A percentile compares a stretch with the other conserved stretches of the same genome.
These are phyloP conservation scores for Philopedon plagiatum DNA, from an alignment of 2,888 invertebrate species.

Conservation along the genomic window DNA sequence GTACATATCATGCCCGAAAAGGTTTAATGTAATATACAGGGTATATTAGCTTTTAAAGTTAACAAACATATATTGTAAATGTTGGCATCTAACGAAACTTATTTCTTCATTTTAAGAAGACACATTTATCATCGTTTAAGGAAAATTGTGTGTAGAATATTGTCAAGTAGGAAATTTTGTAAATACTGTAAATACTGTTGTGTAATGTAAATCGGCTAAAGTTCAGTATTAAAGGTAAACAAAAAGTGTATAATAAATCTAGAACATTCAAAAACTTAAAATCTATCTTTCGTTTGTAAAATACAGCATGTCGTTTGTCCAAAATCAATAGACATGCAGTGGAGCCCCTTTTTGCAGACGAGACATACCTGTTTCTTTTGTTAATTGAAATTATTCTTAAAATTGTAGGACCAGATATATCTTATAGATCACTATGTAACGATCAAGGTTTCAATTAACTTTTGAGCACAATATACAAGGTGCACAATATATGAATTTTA, in stretches of 20 bases:
- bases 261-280: conserved; percentile 11
- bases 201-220: conserved; percentile 2
- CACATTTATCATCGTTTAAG: background rate
- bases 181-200: conserved; percentile 23
- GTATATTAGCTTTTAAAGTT: conserved; percentile 26
- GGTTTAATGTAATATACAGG: conserved; percentile 48
- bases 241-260: conserved; percentile 19
- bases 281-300: conserved; percentile 25
- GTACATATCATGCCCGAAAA: conserved; percentile 41
- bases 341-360: conserved; percentile 56
- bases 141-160: background rate
- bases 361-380: conserved; percentile 11
- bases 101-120: conserved; percentile 24
- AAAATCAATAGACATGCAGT: conserved; percentile 49
- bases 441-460: too few species aligned
- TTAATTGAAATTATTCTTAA: conserved; percentile 48
- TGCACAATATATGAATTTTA: too few species aligned
- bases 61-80: conserved; percentile 6
- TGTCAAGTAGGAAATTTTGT: conserved; percentile 22
- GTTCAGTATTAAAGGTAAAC: conserved; percentile 28
- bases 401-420: conserved; percentile 48
- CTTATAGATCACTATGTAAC: too few species aligned
- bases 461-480: too few species aligned
- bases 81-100: conserved; percentile 5
- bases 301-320: conserved; percentile 25